These are phyloP conservation scores for Callipepla californica DNA, from an alignment of 2,113 vertebrate genomes.

Conservation along the genomic window DNA sequence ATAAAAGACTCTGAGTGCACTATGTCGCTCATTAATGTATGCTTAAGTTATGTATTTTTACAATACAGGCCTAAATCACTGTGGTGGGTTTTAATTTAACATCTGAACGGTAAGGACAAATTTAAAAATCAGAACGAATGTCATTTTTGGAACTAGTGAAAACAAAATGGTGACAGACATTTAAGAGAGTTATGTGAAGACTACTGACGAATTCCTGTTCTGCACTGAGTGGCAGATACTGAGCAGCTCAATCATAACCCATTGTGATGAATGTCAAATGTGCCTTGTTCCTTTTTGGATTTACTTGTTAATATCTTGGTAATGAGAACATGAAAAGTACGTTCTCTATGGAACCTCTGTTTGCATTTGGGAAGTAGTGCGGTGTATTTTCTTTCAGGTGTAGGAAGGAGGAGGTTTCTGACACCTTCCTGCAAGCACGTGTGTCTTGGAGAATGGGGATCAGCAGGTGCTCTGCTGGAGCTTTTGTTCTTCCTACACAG, in stretches of 20 bases:
- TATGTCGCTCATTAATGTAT: slow-evolving; percentile 31
- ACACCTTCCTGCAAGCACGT: not conserved
- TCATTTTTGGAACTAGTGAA: not conserved
- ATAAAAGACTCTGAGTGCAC: slow-evolving; percentile 25
- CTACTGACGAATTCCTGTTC: not conserved
- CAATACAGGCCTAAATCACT: not conserved
- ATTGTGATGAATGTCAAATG: not conserved
- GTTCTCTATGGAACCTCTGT: not conserved
- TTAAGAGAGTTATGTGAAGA: not conserved
- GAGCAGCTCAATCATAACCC: not conserved
- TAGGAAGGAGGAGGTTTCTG: not conserved
- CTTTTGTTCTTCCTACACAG: not conserved
- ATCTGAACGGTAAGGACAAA: not conserved
- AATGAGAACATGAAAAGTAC: not conserved
- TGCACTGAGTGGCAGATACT: not conserved
- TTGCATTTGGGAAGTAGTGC: not conserved
- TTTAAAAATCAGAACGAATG: not conserved
- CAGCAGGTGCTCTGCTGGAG: not conserved
- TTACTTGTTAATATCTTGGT: not conserved
- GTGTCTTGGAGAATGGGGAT: accelerated
- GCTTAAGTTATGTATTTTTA: slow-evolving; percentile 42
- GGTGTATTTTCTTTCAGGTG: not conserved
- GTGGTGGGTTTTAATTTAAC: not conserved
- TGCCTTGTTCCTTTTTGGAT: not conserved
- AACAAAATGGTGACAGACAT: not conserved